phyloP scores from a whole-genome alignment of 2,888 invertebrate genomes.

The Cheilosia variabilis region DNA sequence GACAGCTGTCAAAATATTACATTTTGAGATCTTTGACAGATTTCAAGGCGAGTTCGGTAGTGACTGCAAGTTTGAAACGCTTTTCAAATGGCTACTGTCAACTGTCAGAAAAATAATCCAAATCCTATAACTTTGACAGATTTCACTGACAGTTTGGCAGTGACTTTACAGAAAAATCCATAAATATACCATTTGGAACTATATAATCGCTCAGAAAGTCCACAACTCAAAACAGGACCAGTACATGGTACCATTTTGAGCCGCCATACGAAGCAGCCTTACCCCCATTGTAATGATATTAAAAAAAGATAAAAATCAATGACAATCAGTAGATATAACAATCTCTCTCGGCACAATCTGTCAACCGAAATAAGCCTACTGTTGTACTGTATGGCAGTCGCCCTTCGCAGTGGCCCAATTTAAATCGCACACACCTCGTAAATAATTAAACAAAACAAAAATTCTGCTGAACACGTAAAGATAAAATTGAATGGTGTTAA shows the following conservation, averaged over 20 bases:
- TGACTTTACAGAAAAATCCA: no score
- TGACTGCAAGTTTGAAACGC: no score
- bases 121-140: no score
- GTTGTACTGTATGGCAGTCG: neutral
- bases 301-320: conserved; percentile 22
- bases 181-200: no score
- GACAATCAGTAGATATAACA: neutral
- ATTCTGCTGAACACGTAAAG: conserved; percentile 43
- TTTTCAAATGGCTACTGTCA: no score
- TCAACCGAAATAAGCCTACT: neutral
- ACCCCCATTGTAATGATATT: neutral
- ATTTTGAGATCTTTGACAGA: no score
- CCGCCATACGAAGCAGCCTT: neutral
- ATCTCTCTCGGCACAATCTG: conserved; percentile 5
- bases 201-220: no score
- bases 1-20: no score
- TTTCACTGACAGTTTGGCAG: neutral
- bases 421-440: conserved; percentile 53
- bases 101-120: no score
- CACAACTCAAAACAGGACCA: neutral
- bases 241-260: neutral
- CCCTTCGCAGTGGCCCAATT: conserved; percentile 61
- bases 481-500: conserved; percentile 61
- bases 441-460: conserved; percentile 18
- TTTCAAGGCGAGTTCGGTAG: no score